These are phyloP conservation scores for Atrichornis clamosus DNA, from an alignment of 2,113 vertebrate species.

Conservation along the genomic window DNA sequence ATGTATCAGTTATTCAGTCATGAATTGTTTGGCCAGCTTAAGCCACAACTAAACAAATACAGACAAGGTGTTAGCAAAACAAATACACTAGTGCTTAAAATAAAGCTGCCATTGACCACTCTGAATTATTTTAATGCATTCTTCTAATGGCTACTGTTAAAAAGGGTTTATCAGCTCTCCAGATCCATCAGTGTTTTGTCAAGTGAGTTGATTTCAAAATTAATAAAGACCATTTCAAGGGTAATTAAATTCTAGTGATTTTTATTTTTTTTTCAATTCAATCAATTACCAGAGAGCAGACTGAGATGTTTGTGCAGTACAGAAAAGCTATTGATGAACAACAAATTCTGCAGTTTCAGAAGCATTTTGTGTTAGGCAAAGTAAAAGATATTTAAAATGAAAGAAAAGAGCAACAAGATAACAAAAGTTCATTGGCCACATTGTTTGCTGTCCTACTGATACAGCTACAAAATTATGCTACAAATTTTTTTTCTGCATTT, in stretches of 20 bases:
- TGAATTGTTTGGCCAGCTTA: not conserved
- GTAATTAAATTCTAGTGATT: constrained; percentile 67
- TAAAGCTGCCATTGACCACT: constrained; percentile 5
- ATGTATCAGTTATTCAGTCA: not conserved
- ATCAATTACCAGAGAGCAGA: constrained; percentile 48
- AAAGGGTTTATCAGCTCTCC: constrained; percentile 22
- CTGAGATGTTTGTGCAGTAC: not conserved
- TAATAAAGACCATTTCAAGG: constrained; percentile 70
- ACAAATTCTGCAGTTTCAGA: not conserved
- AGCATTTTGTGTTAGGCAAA: not conserved
- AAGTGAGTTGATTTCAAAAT: constrained; percentile 59
- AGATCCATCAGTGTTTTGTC: constrained; percentile 26
- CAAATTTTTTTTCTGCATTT: not conserved
- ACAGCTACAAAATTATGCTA: not conserved
- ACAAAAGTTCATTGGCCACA: not conserved
- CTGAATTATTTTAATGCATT: constrained; percentile 4
- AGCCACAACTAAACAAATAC: not conserved
- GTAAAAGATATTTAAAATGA: not conserved
- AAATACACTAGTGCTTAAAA: not conserved
- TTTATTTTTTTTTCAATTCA: constrained; percentile 36
- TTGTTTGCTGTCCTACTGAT: not conserved
- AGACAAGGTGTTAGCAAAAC: not conserved
- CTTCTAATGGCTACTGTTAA: constrained; percentile 35
- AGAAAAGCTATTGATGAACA: constrained; percentile 11
- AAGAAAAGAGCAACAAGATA: not conserved